A percentile compares a stretch with the other conserved stretches of the same genome.
Evolutionary conservation across 2,888 invertebrate species (phyloP).

Genomic region (Luperina testacea): DNA sequence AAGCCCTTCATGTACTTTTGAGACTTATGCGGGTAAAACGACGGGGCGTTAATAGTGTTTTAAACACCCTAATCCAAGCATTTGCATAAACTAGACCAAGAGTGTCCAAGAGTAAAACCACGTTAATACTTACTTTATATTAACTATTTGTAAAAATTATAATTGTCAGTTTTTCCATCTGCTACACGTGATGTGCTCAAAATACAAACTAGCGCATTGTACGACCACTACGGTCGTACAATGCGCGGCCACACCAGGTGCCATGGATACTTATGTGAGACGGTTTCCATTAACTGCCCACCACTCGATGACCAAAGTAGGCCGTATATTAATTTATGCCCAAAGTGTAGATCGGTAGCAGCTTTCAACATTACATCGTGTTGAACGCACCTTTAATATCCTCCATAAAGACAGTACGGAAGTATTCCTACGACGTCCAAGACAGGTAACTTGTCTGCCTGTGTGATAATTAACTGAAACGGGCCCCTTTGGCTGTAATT

Average conservation of each 20-base stretch:
- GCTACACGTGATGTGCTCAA: constrained; percentile 42
- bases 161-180: constrained; percentile 42
- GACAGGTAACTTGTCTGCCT: constrained; percentile 1
- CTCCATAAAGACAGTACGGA: constrained; percentile 28
- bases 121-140: not conserved
- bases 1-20: not conserved
- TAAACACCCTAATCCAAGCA: not conserved
- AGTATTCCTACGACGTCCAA: constrained; percentile 10
- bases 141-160: constrained; percentile 10
- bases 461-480: constrained; percentile 38
- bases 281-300: constrained; percentile 50
- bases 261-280: constrained; percentile 42
- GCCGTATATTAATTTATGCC: constrained; percentile 46
- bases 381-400: constrained; percentile 42
- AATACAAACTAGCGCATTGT: constrained; percentile 45
- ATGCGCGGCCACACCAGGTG: constrained; percentile 44
- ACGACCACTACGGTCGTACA: not conserved
- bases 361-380: constrained; percentile 32
- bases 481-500: constrained; percentile 13
- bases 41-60: not conserved
- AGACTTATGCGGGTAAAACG: not conserved
- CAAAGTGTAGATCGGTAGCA: constrained; percentile 49
- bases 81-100: not conserved
- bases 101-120: not conserved
- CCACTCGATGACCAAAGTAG: constrained; percentile 51